phyloP scores from a whole-genome alignment of 2,113 vertebrate genomes.

The Rhea americana region DNA sequence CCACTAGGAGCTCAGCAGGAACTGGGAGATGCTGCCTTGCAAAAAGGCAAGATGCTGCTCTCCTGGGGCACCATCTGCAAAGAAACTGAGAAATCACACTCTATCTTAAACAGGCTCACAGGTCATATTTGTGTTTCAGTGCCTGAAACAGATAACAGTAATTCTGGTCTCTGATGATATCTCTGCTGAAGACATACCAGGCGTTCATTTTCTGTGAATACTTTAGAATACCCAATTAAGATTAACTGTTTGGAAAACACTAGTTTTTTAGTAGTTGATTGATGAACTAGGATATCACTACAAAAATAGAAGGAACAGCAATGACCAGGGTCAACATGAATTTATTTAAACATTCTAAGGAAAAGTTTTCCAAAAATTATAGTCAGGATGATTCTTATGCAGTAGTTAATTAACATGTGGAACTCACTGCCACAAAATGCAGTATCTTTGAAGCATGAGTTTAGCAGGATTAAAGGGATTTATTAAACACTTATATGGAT shows the following conservation, averaged over 20 bases:
- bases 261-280: conserved; percentile 47
- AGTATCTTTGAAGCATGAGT: conserved; percentile 71
- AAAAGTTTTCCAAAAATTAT: conserved; percentile 37
- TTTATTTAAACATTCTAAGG: conserved; percentile 19
- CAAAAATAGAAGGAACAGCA: not conserved
- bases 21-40: not conserved
- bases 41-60: not conserved
- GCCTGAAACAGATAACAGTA: not conserved
- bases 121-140: not conserved
- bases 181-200: conserved; percentile 3
- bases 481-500: conserved; percentile 74
- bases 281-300: not conserved
- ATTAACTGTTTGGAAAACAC: conserved; percentile 64
- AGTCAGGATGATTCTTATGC: conserved; percentile 30
- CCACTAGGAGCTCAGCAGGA: not conserved
- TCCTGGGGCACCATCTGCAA: not conserved
- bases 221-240: conserved; percentile 53
- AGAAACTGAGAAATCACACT: not conserved
- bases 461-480: conserved; percentile 70
- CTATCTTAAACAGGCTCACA: not conserved
- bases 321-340: not conserved
- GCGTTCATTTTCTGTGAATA: conserved; percentile 24
- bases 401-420: conserved; percentile 66
- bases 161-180: not conserved
- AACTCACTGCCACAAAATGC: conserved; percentile 68